phyloP scores from a whole-genome alignment of 1,140 invertebrate genomes.

The Drosophila grimshawi region DNA sequence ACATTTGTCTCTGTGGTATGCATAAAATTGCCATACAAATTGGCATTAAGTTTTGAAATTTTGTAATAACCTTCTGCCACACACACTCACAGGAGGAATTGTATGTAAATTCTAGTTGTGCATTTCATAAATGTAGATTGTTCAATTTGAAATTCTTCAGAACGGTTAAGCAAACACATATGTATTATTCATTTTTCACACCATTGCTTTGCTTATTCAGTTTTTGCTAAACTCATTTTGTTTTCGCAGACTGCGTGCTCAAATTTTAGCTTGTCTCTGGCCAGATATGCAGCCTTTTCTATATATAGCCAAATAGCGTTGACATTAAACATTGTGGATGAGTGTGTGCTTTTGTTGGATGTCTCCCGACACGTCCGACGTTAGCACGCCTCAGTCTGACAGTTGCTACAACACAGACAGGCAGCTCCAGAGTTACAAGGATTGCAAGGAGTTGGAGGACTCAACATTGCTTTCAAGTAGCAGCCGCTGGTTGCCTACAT shows the following conservation, averaged over 20 bases:
- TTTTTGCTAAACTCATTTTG: slow-evolving; percentile 30
- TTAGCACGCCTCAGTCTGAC: slow-evolving; percentile 27
- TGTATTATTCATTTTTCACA: slow-evolving; percentile 18
- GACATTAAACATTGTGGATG: slow-evolving; percentile 9
- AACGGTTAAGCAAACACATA: slow-evolving; percentile 14
- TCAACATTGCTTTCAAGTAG: slow-evolving; percentile 14
- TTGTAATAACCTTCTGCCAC: slow-evolving; percentile 4
- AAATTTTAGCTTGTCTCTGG: not conserved
- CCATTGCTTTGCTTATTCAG: slow-evolving; percentile 13
- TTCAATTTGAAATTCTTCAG: slow-evolving; percentile 21
- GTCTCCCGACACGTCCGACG: slow-evolving; percentile 30
- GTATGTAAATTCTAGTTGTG: not conserved
- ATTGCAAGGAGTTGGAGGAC: not conserved
- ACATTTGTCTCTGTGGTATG: not conserved
- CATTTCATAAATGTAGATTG: slow-evolving; percentile 12
- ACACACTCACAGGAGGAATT: not conserved
- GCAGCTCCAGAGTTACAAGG: not conserved
- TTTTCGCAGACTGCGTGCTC: slow-evolving; percentile 11
- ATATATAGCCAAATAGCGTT: slow-evolving; percentile 1
- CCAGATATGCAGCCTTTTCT: not conserved
- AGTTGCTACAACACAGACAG: slow-evolving; percentile 20
- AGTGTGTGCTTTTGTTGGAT: slow-evolving; percentile 20
- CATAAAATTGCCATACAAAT: slow-evolving; percentile 21
- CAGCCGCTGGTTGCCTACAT: slow-evolving; percentile 3
- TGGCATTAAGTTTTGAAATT: slow-evolving; percentile 12